phyloP scores from a whole-genome alignment of 2,113 vertebrate genomes.

The Cyprinodon tularosa region DNA sequence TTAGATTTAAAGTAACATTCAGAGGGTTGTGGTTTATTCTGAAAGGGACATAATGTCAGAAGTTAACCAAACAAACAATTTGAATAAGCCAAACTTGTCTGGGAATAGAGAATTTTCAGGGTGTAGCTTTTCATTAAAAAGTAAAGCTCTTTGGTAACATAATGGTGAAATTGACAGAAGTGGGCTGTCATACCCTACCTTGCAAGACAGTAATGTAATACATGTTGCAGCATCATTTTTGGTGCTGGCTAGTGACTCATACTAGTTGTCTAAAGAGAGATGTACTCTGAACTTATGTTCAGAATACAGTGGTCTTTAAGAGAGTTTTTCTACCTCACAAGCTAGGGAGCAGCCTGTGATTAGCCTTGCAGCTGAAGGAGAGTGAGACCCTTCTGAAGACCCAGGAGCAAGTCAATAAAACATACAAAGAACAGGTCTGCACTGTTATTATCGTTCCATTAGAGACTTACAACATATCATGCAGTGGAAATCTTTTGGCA shows the following conservation, averaged over 20 bases:
- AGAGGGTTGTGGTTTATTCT: slow-evolving; percentile 4
- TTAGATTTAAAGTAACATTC: slow-evolving; percentile 26
- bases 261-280: slow-evolving; percentile 57
- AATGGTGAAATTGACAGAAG: slow-evolving; percentile 51
- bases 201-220: slow-evolving; percentile 62
- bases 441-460: slow-evolving; percentile 55
- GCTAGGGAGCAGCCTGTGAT: slow-evolving; percentile 46
- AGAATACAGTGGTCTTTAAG: slow-evolving; percentile 30
- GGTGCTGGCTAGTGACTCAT: slow-evolving; percentile 61
- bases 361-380: slow-evolving; percentile 43
- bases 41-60: slow-evolving; percentile 10
- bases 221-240: slow-evolving; percentile 59
- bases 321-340: slow-evolving; percentile 36
- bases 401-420: slow-evolving; percentile 72
- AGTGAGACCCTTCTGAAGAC: slow-evolving; percentile 54
- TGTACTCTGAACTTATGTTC: slow-evolving; percentile 63
- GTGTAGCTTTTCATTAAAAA: slow-evolving; percentile 42
- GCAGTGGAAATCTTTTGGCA: slow-evolving; percentile 56
- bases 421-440: slow-evolving; percentile 66
- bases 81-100: slow-evolving; percentile 17
- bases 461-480: slow-evolving; percentile 27
- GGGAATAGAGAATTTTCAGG: slow-evolving; percentile 27
- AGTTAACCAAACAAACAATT: slow-evolving; percentile 27
- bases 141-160: slow-evolving; percentile 45
- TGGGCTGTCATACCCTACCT: slow-evolving; percentile 31